Evolutionary conservation across 2,113 vertebrate species (phyloP).

Genomic region (Saimiri boliviensis): DNA sequence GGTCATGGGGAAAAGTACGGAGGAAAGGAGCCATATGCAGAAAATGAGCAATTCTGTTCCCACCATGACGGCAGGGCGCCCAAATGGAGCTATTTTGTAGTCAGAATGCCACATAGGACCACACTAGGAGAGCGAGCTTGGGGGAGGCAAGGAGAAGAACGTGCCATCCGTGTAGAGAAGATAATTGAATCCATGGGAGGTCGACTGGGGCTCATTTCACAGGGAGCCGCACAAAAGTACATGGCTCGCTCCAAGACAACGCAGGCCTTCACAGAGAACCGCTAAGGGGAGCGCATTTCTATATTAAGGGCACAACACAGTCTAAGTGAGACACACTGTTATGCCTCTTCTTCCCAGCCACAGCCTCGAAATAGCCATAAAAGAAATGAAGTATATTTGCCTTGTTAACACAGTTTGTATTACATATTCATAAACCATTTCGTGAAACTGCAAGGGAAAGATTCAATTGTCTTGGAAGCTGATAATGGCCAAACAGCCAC

Average conservation of each 20-base stretch:
- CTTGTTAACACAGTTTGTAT: constrained; percentile 90
- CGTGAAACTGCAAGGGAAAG: constrained; percentile 86
- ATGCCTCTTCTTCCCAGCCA: constrained; percentile 76
- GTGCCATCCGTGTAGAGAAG: constrained; percentile 74
- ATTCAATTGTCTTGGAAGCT: constrained; percentile 88
- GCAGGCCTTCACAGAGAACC: constrained; percentile 39
- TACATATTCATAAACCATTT: constrained; percentile 90
- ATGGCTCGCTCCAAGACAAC: constrained; percentile 59
- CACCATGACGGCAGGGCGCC: constrained; percentile 33
- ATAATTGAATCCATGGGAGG: constrained; percentile 82
- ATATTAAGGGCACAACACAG: constrained; percentile 65
- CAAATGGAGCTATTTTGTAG: constrained; percentile 75
- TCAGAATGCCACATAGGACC: constrained; percentile 64
- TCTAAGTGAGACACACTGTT: constrained; percentile 78
- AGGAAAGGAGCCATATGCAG: not conserved
- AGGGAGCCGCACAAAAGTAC: constrained; percentile 58
- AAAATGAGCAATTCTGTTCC: constrained; percentile 68
- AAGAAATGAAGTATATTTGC: constrained; percentile 87
- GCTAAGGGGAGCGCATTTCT: constrained; percentile 31
- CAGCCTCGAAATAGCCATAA: constrained; percentile 85
- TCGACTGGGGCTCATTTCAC: constrained; percentile 80
- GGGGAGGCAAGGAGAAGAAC: constrained; percentile 56
- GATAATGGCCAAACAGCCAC: constrained; percentile 86
- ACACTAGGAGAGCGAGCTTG: constrained; percentile 63
- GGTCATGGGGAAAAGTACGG: constrained; percentile 18